A percentile compares a stretch with the other conserved stretches of the same genome.
phyloP scores from a whole-genome alignment of 2,797 vertebrate species.

The Sciurus vulgaris region DNA sequence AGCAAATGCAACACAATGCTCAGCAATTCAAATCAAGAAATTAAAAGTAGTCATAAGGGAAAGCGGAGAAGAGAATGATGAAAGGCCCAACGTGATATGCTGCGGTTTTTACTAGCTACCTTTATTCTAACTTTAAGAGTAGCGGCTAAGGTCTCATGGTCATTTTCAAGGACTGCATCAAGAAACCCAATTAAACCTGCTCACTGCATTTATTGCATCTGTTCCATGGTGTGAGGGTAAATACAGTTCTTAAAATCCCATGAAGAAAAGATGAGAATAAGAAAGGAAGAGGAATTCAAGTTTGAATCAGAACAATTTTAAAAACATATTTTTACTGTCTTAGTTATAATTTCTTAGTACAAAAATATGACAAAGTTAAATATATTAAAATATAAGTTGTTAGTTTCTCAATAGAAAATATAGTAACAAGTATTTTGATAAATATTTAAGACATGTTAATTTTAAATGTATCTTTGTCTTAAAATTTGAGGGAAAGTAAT shows the following conservation, averaged over 20 bases:
- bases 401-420: background rate
- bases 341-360: background rate
- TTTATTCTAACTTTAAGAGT: slow-evolving; percentile 65
- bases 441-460: background rate
- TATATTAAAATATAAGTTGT: background rate
- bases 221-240: background rate
- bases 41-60: slow-evolving; percentile 65
- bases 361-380: slow-evolving; percentile 6
- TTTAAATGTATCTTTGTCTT: slow-evolving; percentile 26
- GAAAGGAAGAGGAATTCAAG: background rate
- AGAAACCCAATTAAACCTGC: background rate
- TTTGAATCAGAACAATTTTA: slow-evolving; percentile 13
- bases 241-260: background rate
- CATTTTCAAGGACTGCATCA: slow-evolving; percentile 39
- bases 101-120: slow-evolving; percentile 67
- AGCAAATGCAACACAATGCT: slow-evolving; percentile 61
- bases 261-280: background rate
- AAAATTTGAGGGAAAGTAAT: background rate
- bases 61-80: background rate
- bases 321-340: slow-evolving; percentile 32
- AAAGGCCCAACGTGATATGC: slow-evolving; percentile 55
- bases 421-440: background rate
- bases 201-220: background rate
- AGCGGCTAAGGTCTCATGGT: slow-evolving; percentile 66
- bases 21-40: slow-evolving; percentile 67